Evolutionary conservation across 2,888 invertebrate species (phyloP).

Genomic region (Agrochola circellaris): DNA sequence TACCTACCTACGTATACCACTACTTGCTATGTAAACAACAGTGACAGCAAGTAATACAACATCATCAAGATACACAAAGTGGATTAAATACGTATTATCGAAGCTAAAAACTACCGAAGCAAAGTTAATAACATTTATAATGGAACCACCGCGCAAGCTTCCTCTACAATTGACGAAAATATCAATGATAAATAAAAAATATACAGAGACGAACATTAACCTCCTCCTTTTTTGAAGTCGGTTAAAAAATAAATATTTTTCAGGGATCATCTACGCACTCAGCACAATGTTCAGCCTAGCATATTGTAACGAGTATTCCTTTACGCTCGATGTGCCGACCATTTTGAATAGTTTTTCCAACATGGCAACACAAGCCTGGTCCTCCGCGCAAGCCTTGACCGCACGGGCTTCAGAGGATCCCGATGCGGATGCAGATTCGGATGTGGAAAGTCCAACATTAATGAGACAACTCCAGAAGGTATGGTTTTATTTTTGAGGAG

Average conservation of each 20-base stretch:
- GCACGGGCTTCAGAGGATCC: neutral
- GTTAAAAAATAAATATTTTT: neutral
- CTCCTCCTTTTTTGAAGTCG: neutral
- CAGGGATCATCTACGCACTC: conserved; percentile 27
- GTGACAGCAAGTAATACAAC: no score
- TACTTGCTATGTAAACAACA: no score
- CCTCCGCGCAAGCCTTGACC: neutral
- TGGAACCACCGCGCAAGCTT: no score
- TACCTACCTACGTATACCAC: no score
- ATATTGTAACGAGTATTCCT: neutral
- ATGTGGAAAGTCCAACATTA: neutral
- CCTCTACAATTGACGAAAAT: no score
- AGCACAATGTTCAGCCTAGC: conserved; percentile 10
- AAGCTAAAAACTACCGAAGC: no score
- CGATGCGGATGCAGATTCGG: neutral
- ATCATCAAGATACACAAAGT: no score
- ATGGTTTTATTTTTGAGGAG: neutral
- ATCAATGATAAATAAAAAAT: no score
- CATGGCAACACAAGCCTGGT: neutral
- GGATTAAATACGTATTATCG: no score
- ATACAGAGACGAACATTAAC: neutral
- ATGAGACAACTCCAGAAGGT: conserved; percentile 11
- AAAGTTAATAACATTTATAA: no score
- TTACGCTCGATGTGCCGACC: conserved; percentile 9
- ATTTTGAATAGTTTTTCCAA: neutral